These are phyloP conservation scores for Tamandua tetradactyla DNA, from an alignment of 2,797 vertebrate species.

Conservation along the genomic window DNA sequence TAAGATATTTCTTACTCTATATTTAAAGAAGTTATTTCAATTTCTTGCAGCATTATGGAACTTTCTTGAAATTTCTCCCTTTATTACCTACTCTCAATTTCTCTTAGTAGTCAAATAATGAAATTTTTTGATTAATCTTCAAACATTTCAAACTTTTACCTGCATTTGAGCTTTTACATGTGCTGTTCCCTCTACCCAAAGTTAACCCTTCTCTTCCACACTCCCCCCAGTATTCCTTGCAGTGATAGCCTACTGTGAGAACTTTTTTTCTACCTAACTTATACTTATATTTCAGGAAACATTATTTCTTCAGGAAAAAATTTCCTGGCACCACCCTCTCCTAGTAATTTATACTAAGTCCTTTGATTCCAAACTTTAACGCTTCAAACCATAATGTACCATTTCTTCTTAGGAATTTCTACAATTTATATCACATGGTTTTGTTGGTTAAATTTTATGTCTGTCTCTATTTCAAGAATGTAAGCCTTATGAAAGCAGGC, in stretches of 20 bases:
- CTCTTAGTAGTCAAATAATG: not conserved
- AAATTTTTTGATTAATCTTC: not conserved
- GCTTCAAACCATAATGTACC: not conserved
- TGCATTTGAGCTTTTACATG: not conserved
- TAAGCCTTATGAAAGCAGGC: not conserved
- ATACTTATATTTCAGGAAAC: not conserved
- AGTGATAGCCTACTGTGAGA: not conserved
- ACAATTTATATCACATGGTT: not conserved
- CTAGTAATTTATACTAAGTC: not conserved
- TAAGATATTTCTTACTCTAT: not conserved
- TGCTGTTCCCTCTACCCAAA: not conserved
- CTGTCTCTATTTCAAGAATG: not conserved
- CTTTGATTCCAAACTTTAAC: not conserved
- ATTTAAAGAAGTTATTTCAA: not conserved
- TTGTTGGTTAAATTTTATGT: not conserved
- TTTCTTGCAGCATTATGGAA: not conserved
- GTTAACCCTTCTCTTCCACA: not conserved
- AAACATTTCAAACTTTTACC: not conserved
- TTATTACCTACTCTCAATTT: no score
- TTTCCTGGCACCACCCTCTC: not conserved
- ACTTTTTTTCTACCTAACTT: not conserved
- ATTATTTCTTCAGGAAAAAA: not conserved
- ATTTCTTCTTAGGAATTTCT: no score
- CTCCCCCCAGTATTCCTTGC: not conserved
- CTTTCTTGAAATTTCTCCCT: not conserved